phyloP scores from a whole-genome alignment of 2,888 invertebrate genomes.

The Aspidiotus destructor region DNA sequence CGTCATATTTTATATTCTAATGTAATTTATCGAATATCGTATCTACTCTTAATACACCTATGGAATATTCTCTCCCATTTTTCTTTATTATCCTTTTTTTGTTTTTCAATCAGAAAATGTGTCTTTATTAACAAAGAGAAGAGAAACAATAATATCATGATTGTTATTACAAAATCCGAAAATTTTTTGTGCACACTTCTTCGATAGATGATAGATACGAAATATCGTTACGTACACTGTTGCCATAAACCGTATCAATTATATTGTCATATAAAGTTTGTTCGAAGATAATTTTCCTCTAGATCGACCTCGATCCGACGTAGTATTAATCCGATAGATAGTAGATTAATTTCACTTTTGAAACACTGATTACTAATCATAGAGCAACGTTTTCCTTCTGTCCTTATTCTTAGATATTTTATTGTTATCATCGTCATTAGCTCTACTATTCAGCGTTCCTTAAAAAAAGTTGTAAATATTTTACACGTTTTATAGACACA shows the following conservation, averaged over 20 bases:
- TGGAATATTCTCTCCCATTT: too few relatives aligned
- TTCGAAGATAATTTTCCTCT: too few relatives aligned
- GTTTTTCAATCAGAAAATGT: constrained; percentile 62
- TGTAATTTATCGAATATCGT: constrained; percentile 36
- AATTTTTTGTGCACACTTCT: constrained; percentile 27
- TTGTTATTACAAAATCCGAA: background rate
- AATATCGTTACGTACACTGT: constrained; percentile 1
- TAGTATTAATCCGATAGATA: too few relatives aligned
- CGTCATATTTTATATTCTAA: constrained; percentile 39
- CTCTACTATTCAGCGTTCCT: background rate
- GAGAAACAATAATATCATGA: constrained; percentile 43
- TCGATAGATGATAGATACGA: constrained; percentile 10
- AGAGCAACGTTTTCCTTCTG: background rate
- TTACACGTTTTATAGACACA: constrained; percentile 48
- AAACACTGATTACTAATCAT: background rate
- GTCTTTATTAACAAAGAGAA: constrained; percentile 59
- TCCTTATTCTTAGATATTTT: constrained; percentile 19
- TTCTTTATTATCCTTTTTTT: constrained; percentile 9
- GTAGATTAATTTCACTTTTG: background rate
- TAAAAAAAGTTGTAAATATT: too few relatives aligned
- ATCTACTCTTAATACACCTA: too few relatives aligned
- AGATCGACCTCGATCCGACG: too few relatives aligned
- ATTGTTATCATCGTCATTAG: background rate
- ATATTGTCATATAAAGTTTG: background rate
- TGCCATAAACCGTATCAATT: constrained; percentile 29